Base-by-base conservation (phyloP, 2,797 vertebrate species). In the Sciurus vulgaris region DNA sequence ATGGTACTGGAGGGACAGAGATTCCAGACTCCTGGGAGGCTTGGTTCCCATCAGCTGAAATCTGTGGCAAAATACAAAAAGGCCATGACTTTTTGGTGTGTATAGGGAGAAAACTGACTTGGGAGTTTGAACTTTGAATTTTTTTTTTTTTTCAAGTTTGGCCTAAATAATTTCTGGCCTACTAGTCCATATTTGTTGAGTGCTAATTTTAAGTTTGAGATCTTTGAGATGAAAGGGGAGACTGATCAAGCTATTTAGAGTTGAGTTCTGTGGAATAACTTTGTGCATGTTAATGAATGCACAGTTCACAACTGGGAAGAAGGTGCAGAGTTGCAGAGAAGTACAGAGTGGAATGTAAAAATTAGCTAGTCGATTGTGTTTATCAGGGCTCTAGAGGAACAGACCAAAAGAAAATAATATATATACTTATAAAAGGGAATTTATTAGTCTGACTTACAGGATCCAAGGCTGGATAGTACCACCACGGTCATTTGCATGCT, bases 161-260 rank as follows among this genome's bases (percentile, higher is more conserved):
- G 2, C 74, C 47, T 88, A 59, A 85, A 59, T 6, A 44, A 14
- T 41, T 86, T 56, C 49, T 56, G 67, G 11, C n/a, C 51, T 91
- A 47, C 20, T 11, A 10, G 11, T 15, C 41, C 44, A 0, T 49
- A 44, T 91, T 89, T 61, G 33, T 61, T 78, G 30, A 54, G 2
- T 18, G 51, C 20, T 49, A 35, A 91, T 93, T 93, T 94, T 82
- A 85, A 74, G 41, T 63, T 69, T 89, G 73, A 92, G 56, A 74
- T 54, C 30, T 92, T 82, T 49, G 24, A 54, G 59, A 0, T 44
- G 92, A 93, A 65, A 49, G 49, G 8, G 18, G 67, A 87, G 56
- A 47, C 63, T 61, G 35, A 61, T 81, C 47, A 74, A 33, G 4
- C 12, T 87, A 10, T 30, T 63, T 30, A 1, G 61, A 38, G 67